Percentiles rank a stretch among this genome's conserved stretches.
Evolutionary conservation across 1,140 invertebrate genomes (phyloP).

Genomic region (Euschistus heros): DNA sequence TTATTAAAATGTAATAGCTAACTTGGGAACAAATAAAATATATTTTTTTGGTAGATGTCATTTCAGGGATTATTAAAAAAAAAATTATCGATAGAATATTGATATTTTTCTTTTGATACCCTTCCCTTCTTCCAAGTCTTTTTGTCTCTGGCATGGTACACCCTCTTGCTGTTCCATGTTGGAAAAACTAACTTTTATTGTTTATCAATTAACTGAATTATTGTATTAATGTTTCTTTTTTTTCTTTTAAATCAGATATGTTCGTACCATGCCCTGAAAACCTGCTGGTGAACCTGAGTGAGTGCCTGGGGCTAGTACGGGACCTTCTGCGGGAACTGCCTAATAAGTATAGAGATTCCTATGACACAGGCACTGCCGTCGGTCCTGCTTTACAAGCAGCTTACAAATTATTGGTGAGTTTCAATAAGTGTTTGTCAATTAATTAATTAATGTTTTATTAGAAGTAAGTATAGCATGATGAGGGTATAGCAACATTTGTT

Average conservation of each 20-base stretch:
- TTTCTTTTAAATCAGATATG: constrained; percentile 45
- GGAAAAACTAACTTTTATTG: background rate
- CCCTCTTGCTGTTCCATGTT: background rate
- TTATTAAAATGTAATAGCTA: too few relatives aligned
- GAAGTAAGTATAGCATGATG: too few relatives aligned
- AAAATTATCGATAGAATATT: too few relatives aligned
- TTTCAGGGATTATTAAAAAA: too few relatives aligned
- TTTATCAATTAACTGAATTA: background rate
- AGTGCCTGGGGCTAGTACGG: constrained; percentile 64
- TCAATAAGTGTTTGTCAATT: too few relatives aligned
- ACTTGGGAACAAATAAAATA: too few relatives aligned
- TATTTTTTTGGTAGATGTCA: too few relatives aligned
- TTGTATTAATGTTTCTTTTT: background rate
- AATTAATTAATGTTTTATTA: too few relatives aligned
- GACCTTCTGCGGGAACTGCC: constrained; percentile 77
- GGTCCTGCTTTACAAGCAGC: constrained; percentile 88
- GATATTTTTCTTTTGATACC: too few relatives aligned
- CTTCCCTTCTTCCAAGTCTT: background rate
- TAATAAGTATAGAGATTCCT: constrained; percentile 57
- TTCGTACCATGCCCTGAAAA: constrained; percentile 84
- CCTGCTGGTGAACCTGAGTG: constrained; percentile 83
- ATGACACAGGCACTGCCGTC: constrained; percentile 70
- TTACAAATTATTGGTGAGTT: constrained; percentile 73
- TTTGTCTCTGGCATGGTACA: too few relatives aligned
- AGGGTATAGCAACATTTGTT: too few relatives aligned